Conservation (phyloP, 2,888 invertebrate genomes). For the Pyrrhia umbra region DNA sequence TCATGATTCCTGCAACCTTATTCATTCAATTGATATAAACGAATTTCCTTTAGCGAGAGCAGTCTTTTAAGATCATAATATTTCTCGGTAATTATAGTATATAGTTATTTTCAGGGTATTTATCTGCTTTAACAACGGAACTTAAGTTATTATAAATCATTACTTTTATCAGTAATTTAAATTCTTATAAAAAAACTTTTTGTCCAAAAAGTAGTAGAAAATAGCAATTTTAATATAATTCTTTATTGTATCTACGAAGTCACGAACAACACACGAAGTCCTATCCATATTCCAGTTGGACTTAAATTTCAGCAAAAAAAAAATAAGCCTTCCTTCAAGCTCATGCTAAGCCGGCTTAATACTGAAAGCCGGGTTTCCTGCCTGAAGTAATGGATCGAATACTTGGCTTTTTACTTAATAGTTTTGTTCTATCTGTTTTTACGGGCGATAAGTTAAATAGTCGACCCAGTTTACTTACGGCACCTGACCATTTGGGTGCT, state of each 20-base stretch:
- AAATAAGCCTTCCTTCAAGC: not conserved
- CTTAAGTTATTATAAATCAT: too few species aligned
- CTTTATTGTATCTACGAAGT: too few species aligned
- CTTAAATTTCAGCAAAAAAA: not conserved
- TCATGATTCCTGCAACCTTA: constrained; percentile 9
- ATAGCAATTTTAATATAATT: too few species aligned
- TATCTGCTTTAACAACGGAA: too few species aligned
- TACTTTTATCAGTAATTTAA: too few species aligned
- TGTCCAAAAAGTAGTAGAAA: too few species aligned
- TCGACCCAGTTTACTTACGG: constrained; percentile 13
- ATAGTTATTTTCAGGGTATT: too few species aligned
- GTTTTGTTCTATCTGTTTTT: constrained; percentile 5
- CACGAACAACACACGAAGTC: not conserved
- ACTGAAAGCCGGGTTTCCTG: not conserved
- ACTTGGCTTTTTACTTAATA: constrained; percentile 28
- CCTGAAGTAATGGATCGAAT: constrained; percentile 1
- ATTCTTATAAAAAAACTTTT: too few species aligned
- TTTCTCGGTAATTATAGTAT: too few species aligned
- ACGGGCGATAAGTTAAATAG: not conserved
- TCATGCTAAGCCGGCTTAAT: not conserved
- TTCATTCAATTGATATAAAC: too few species aligned
- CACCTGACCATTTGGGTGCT: constrained; percentile 6
- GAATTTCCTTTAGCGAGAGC: too few species aligned
- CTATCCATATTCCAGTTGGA: not conserved
- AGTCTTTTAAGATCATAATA: too few species aligned